These are phyloP conservation scores for Drosophila arizonae DNA, from an alignment of 1,140 invertebrate species.

Conservation along the genomic window DNA sequence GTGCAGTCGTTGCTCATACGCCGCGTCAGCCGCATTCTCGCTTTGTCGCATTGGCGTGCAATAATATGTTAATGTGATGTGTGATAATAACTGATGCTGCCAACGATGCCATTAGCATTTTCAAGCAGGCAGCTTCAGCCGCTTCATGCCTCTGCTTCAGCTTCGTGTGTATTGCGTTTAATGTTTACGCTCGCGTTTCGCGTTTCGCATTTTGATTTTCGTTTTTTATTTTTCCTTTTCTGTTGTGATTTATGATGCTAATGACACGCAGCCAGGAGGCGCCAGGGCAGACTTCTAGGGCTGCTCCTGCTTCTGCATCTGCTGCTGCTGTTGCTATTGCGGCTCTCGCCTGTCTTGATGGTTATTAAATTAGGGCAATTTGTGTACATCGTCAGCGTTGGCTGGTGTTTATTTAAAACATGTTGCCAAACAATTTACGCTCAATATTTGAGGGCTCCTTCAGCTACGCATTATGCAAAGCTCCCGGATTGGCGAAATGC, in stretches of 20 bases:
- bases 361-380: constrained; percentile 82
- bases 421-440: constrained; percentile 75
- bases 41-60: constrained; percentile 45
- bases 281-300: constrained; percentile 5
- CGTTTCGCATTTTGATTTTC: background rate
- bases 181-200: constrained; percentile 54
- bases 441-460: constrained; percentile 53
- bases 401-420: constrained; percentile 75
- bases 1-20: constrained; percentile 29
- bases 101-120: constrained; percentile 67
- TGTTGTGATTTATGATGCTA: constrained; percentile 81
- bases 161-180: constrained; percentile 79
- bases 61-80: constrained; percentile 80
- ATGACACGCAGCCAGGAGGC: constrained; percentile 67
- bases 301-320: constrained; percentile 24
- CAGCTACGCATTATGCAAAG: constrained; percentile 45
- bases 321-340: constrained; percentile 16
- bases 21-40: constrained; percentile 26
- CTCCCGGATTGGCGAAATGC: constrained; percentile 61
- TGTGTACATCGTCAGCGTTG: constrained; percentile 63
- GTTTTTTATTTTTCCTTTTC: constrained; percentile 9
- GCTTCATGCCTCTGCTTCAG: constrained; percentile 23
- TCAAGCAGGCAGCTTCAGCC: constrained; percentile 23
- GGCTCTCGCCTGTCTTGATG: constrained; percentile 63
- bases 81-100: constrained; percentile 71